phyloP scores from a whole-genome alignment of 2,888 invertebrate species.

The Digitonthophagus gazella region DNA sequence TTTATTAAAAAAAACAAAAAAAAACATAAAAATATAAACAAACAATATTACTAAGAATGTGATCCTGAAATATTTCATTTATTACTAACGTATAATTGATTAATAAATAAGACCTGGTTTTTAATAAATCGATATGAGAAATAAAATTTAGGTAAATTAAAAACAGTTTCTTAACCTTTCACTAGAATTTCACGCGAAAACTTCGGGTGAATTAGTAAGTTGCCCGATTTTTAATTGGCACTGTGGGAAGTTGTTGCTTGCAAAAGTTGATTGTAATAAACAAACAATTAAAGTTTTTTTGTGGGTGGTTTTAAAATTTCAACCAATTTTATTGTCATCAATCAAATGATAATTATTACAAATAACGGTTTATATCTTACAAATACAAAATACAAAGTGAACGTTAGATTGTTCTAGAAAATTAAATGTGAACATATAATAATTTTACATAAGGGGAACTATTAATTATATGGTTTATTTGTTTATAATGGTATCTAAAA shows the following conservation, averaged over 20 bases:
- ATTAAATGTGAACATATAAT: no score
- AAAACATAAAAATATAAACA: conserved; percentile 3
- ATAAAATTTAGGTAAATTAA: not conserved
- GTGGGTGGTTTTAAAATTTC: not conserved
- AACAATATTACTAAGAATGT: not conserved
- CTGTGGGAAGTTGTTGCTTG: not conserved
- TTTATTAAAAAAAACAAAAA: not conserved
- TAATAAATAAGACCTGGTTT: no score
- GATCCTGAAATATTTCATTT: not conserved
- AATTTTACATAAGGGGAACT: no score
- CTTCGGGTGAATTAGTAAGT: not conserved
- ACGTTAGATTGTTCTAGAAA: no score
- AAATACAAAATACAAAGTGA: no score
- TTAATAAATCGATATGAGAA: no score
- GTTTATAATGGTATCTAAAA: no score
- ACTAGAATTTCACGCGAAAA: not conserved
- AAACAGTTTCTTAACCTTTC: not conserved
- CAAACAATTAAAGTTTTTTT: not conserved
- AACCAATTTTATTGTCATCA: not conserved
- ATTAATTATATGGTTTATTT: no score
- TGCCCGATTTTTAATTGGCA: not conserved
- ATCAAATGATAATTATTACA: no score
- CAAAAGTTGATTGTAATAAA: not conserved
- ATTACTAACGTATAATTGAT: conserved; percentile 4
- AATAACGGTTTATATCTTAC: no score